Evolutionary conservation across 2,797 vertebrate genomes (phyloP).

Genomic region (Jordanella pulchra): DNA sequence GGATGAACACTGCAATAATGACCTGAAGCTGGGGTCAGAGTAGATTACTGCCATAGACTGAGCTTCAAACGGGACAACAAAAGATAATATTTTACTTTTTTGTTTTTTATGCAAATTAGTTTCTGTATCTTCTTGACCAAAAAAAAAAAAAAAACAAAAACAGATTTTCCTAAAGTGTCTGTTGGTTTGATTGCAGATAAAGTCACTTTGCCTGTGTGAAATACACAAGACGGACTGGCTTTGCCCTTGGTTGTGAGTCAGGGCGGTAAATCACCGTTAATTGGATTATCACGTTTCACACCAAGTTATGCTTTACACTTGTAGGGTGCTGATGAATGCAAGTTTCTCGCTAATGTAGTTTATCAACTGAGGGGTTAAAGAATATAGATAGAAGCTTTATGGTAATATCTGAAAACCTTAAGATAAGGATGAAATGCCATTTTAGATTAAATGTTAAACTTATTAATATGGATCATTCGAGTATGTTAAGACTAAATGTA

Average conservation of each 20-base stretch:
- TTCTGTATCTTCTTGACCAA: background rate
- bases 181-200: conserved; percentile 24
- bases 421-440: background rate
- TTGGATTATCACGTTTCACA: conserved; percentile 65
- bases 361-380: background rate
- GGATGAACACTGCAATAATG: background rate
- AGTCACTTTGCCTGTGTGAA: conserved; percentile 64
- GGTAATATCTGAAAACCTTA: background rate
- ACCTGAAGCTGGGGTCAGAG: background rate
- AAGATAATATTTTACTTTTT: background rate
- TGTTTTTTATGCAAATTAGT: background rate
- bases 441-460: background rate
- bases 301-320: conserved; percentile 51
- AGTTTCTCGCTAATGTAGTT: background rate
- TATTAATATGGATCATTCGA: background rate
- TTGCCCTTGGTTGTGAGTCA: conserved; percentile 65
- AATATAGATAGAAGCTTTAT: background rate
- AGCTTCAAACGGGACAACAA: background rate
- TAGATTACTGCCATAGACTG: background rate
- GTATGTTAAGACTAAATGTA: background rate
- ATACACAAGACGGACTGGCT: conserved; percentile 53
- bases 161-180: background rate
- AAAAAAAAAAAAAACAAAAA: background rate
- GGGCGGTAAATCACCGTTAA: conserved; percentile 64
- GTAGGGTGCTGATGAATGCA: conserved; percentile 7